phyloP scores from a whole-genome alignment of 2,888 invertebrate genomes.

The Cataglyphis livida region DNA sequence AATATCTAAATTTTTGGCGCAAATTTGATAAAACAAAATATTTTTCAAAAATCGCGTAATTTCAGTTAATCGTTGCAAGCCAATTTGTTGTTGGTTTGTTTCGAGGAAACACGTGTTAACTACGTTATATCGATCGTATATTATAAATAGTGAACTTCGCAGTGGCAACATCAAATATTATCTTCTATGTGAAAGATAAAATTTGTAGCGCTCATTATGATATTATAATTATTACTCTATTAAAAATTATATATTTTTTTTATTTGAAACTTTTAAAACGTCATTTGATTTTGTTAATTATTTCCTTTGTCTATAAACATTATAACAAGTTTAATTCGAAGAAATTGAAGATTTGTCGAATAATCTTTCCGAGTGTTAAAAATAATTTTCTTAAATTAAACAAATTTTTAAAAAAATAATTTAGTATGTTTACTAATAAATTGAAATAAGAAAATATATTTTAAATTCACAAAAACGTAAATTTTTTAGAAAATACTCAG shows the following conservation, averaged over 20 bases:
- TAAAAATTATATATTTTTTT: neutral
- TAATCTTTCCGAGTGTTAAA: neutral
- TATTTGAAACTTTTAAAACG: neutral
- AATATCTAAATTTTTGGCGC: neutral
- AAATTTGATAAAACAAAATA: neutral
- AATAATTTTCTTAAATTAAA: neutral
- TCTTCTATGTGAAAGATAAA: neutral
- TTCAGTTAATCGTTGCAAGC: neutral
- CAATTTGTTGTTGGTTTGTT: neutral
- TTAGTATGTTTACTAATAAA: neutral
- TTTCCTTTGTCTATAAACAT: neutral
- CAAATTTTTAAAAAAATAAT: neutral
- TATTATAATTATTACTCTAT: neutral
- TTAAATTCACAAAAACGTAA: neutral
- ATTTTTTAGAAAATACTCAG: neutral
- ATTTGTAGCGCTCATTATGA: neutral
- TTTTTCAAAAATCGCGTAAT: neutral
- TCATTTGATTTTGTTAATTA: neutral
- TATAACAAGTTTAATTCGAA: neutral
- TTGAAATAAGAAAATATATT: neutral
- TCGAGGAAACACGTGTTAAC: neutral
- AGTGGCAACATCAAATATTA: neutral
- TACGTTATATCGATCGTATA: conserved; percentile 19
- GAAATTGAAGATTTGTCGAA: neutral
- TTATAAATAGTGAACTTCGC: conserved; percentile 41